Base-by-base conservation (phyloP, 2,113 vertebrate genomes). In the Sturnira hondurensis region DNA sequence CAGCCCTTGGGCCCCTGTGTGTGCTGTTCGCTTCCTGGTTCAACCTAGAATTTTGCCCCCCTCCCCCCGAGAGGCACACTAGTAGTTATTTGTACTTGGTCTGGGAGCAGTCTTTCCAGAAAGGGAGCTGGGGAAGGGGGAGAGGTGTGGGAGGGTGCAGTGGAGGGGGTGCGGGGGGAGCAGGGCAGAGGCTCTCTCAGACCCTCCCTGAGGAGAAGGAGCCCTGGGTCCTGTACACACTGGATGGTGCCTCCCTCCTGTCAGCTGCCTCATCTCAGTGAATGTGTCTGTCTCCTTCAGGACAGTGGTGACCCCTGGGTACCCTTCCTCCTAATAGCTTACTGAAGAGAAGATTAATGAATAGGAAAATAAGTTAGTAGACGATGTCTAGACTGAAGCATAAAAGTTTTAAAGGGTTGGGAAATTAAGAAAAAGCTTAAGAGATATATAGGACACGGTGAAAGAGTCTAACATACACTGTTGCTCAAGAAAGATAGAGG, bases 341-440 rank as follows among this genome's bases (percentile, higher is more conserved):
- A 74, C 52, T 86, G n/a, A 86, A 78, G 43, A 77, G 24, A 84
- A 67, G 68, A 47, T 84, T 80, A 71, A 38, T 90, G 4, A 90
- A 71, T 52, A 52, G 24, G 63, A 61, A 95, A 89, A 81, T 26
- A 82, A 38, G 19, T 56, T 73, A 67, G 47, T 20, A 82, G 50
- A 50, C 26, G 87, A 83, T 82, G 92, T 88, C 84, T 73, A 92
- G 67, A 58, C 15, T 56, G 47, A 56, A 87, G 33, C 33, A 43
- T 88, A 19, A 45, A 83, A n/a, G 20, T 58, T 83, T 17, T n/a
- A 41, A 87, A 95, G 76, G 38, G 56, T 31, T 58, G 73, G 38
- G 58, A 74, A 82, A n/a, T 68, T 83, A 10, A 68, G n/a, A 58
- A 92, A 88, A 88, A 76, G 41, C 4, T 13, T 82, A 81, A 73